Evolutionary conservation across 2,113 vertebrate species (phyloP), one percentile per base, ranked within the genome.

Genomic region (Fregata magnificens): DNA sequence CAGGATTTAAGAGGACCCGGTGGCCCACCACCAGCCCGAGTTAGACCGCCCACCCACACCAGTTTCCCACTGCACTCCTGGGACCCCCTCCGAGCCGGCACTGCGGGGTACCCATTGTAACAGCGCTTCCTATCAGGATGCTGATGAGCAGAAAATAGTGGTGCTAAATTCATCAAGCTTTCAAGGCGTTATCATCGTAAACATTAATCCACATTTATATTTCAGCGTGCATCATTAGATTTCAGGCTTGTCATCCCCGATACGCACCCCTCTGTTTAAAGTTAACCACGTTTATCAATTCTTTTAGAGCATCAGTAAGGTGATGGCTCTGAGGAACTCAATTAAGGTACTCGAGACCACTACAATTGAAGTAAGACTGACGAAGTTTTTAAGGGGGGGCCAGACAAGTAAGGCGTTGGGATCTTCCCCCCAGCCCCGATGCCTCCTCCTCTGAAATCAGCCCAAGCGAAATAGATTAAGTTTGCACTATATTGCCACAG

Each of bases 41-140:
- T 21, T 8, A n/a, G 26, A 34, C n/a, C 25, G 10, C 15, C 40
- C 13, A 5, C n/a, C 32, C 53, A 11, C 69, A 5, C 9, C 11
- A 19, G 63, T 6, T 7, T 70, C 40, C 36, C 16, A 3, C 4
- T 8, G 11, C 12, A 19, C 5, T 42, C 7, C 11, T 4, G 61
- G 31, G 20, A n/a, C 38, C 5, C 11, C 2, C 50, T n/a, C 25
- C 0, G 1, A 4, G 5, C 16, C 56, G 1, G 3, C 9, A 36
- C 3, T 18, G 28, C 0, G 0, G 19, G 49, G 36, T 10, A 42
- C 44, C 36, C 29, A 20, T 10, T 4, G 25, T 14, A 11, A n/a
- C 7, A 7, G 58, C 1, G 0, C 21, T 38, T 26, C 56, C 56
- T 6, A 21, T 19, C 28, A 7, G 76, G n/a, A 28, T 29, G 61